Evolutionary conservation across 1,140 invertebrate species (phyloP).

Genomic region (Probaryconus sp.): DNA sequence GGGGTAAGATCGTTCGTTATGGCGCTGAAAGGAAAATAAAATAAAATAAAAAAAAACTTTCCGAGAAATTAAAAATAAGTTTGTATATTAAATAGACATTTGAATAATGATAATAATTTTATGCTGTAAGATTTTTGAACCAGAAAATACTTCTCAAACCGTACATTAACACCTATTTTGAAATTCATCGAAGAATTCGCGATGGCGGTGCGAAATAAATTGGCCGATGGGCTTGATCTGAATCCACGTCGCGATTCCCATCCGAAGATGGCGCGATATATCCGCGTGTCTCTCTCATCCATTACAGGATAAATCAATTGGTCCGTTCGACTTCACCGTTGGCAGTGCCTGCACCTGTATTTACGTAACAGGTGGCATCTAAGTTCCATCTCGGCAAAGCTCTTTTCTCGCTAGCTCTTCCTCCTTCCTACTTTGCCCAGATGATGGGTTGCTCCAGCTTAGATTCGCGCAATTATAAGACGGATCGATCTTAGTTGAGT

Average conservation of each 20-base stretch:
- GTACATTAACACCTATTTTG: too few relatives aligned
- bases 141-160: too few relatives aligned
- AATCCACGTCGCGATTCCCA: conserved; percentile 50
- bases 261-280: conserved; percentile 55
- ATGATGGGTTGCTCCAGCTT: conserved; percentile 29
- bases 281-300: conserved; percentile 54
- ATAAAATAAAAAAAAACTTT: too few relatives aligned
- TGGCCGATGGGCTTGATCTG: too few relatives aligned
- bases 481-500: conserved; percentile 39
- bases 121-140: too few relatives aligned
- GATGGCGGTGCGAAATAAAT: conserved; percentile 49
- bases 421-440: conserved; percentile 48
- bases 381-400: conserved; percentile 48
- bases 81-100: too few relatives aligned
- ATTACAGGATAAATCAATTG: conserved; percentile 59
- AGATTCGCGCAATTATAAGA: conserved; percentile 54
- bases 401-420: conserved; percentile 24
- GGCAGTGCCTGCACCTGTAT: conserved; percentile 59
- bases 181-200: too few relatives aligned
- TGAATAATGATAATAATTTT: too few relatives aligned
- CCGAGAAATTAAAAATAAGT: too few relatives aligned
- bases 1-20: conserved; percentile 55
- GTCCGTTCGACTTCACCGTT: conserved; percentile 29
- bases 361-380: conserved; percentile 74
- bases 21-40: too few relatives aligned